These are phyloP conservation scores for Coptodon bakossiorum DNA, from an alignment of 2,113 vertebrate genomes.

Conservation along the genomic window DNA sequence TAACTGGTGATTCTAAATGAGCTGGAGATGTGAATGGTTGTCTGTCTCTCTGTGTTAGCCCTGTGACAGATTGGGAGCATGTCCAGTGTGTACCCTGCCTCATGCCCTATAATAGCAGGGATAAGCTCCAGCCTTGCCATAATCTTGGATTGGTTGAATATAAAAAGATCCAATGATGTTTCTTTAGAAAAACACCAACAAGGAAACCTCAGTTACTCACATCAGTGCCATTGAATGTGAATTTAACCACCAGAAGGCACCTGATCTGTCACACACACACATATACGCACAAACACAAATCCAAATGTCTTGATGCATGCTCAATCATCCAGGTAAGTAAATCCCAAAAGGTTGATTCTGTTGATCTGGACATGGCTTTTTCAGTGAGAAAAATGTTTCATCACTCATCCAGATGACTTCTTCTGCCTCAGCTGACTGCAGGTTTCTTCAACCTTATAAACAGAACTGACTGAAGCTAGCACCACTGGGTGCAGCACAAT, in stretches of 20 bases:
- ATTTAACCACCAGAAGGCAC: neutral
- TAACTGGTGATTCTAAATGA: neutral
- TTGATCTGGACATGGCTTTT: accelerated
- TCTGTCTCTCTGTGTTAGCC: neutral
- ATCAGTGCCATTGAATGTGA: neutral
- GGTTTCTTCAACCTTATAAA: neutral
- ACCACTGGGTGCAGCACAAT: neutral
- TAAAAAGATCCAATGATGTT: neutral
- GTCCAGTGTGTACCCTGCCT: neutral
- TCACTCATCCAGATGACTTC: neutral
- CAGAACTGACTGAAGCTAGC: neutral
- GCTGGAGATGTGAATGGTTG: neutral
- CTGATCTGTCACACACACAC: neutral
- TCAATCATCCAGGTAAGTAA: neutral
- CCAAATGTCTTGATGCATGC: neutral
- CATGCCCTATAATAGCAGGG: neutral
- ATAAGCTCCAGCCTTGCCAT: neutral
- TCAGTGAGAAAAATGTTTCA: neutral
- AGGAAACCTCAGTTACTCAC: neutral
- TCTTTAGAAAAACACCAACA: neutral
- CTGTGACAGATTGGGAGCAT: neutral
- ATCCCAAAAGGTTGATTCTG: neutral
- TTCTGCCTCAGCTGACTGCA: neutral
- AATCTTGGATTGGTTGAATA: neutral
- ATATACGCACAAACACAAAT: neutral